These are phyloP conservation scores for Petrocephalus microphthalmus DNA, from an alignment of 2,113 vertebrate species.

Conservation along the genomic window DNA sequence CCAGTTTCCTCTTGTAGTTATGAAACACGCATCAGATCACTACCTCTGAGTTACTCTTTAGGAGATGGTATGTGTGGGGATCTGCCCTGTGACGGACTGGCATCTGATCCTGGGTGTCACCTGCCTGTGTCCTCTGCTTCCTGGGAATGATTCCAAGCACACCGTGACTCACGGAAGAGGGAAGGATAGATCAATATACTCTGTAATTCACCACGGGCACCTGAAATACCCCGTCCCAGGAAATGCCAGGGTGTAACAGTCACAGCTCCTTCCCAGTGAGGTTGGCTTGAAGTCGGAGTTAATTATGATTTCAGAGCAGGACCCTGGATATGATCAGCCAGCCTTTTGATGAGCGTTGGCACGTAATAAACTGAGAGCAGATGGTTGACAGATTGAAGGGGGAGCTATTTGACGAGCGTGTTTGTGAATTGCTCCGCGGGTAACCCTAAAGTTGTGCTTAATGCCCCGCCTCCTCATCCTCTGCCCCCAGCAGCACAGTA, in stretches of 20 bases:
- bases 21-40: neutral
- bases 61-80: neutral
- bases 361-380: neutral
- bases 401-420: neutral
- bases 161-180: neutral
- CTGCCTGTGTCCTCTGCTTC: neutral
- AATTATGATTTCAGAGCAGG: conserved; percentile 2
- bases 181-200: neutral
- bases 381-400: conserved; percentile 12
- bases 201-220: neutral
- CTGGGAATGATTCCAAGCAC: neutral
- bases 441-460: neutral
- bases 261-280: neutral
- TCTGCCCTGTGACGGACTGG: neutral
- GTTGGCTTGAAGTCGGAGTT: neutral
- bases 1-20: neutral
- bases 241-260: neutral
- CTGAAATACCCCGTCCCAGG: neutral
- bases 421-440: conserved; percentile 14
- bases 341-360: neutral
- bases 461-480: neutral
- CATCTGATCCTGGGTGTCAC: neutral
- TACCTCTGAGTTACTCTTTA: neutral
- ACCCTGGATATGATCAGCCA: neutral
- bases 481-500: too few species aligned